A percentile compares a stretch with the other conserved stretches of the same genome.
Conservation (phyloP, 2,113 vertebrate species). For the Rhabdomys dilectus region DNA sequence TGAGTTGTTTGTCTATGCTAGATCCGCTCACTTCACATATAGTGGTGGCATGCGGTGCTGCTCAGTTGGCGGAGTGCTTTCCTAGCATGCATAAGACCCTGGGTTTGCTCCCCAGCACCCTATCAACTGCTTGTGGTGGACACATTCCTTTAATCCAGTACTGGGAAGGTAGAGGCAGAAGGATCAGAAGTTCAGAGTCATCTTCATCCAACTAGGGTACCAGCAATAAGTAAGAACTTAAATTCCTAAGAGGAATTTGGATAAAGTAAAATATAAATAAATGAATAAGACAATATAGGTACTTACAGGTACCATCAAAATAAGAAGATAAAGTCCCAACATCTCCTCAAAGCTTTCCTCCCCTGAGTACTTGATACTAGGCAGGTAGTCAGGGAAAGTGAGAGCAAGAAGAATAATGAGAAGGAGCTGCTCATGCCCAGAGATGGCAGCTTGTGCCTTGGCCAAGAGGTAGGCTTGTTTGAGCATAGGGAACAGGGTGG, state of each 20-base stretch:
- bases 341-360: not conserved
- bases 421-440: not conserved
- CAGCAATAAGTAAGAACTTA: not conserved
- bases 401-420: not conserved
- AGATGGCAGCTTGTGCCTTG: not conserved
- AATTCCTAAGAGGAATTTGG: not conserved
- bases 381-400: not conserved
- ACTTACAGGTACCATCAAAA: not conserved
- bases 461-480: not conserved
- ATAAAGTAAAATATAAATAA: constrained; percentile 26
- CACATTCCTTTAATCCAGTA: not conserved
- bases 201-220: not conserved
- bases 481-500: not conserved
- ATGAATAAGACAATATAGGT: not conserved
- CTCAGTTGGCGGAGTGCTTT: not conserved
- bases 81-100: not conserved
- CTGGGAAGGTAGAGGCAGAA: not conserved
- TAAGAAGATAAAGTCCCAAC: not conserved
- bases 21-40: not conserved
- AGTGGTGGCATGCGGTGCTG: not conserved
- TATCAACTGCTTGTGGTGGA: not conserved
- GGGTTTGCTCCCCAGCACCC: not conserved
- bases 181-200: not conserved
- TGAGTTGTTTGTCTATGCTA: constrained; percentile 35
- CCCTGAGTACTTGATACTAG: not conserved